Evolutionary conservation across 2,113 vertebrate species (phyloP).

Genomic region (Chloropsis hardwickii): DNA sequence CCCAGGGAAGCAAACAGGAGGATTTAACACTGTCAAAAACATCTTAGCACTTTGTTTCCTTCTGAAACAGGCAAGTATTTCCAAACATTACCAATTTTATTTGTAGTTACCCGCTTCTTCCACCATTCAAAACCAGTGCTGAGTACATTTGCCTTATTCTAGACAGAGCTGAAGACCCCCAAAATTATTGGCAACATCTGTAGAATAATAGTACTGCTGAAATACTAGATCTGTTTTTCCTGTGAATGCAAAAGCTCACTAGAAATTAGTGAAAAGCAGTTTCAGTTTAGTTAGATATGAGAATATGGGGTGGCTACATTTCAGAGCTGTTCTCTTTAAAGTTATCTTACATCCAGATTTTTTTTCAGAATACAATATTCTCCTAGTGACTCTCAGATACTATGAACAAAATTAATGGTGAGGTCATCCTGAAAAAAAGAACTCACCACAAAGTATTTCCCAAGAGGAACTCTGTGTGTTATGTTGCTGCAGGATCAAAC

Average conservation of each 20-base stretch:
- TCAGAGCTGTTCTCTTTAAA: background rate
- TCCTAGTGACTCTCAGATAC: background rate
- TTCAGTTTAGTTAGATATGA: background rate
- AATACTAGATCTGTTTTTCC: background rate
- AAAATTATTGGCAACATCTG: background rate
- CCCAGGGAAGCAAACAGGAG: background rate
- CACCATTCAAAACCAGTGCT: background rate
- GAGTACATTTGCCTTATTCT: background rate
- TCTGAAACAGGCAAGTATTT: background rate
- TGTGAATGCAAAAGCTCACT: background rate
- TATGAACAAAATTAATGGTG: background rate
- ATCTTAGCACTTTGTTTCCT: background rate
- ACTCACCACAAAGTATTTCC: background rate
- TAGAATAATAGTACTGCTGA: background rate
- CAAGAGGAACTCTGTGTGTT: background rate
- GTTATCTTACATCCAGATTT: background rate
- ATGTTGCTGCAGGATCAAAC: background rate
- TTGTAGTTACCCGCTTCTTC: background rate
- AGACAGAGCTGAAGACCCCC: background rate
- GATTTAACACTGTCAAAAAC: background rate
- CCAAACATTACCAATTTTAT: background rate
- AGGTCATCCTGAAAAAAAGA: background rate
- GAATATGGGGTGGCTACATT: fast-evolving
- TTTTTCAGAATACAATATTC: background rate
- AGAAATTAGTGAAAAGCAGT: background rate